A percentile compares a stretch with the other conserved stretches of the same genome.
Evolutionary conservation across 1,140 invertebrate species (phyloP).

Genomic region (Caerostris extrusa): DNA sequence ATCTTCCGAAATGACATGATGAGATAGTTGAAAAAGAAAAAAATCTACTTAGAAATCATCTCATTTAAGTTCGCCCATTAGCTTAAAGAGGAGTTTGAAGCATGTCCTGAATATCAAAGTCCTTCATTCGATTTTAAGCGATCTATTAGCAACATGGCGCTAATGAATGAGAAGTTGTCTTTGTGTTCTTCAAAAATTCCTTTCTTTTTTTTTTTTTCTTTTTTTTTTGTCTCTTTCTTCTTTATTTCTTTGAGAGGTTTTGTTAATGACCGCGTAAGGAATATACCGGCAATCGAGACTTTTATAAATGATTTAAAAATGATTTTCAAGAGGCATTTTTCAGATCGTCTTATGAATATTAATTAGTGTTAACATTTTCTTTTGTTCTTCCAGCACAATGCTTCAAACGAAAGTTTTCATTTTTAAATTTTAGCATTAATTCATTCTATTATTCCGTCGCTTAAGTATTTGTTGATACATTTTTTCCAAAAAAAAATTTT

Average conservation of each 20-base stretch:
- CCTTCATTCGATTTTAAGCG: conserved; percentile 61
- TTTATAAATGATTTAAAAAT: conserved; percentile 51
- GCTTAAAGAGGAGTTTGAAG: conserved; percentile 30
- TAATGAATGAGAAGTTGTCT: conserved; percentile 39
- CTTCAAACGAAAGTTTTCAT: conserved; percentile 21
- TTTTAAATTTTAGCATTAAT: background rate
- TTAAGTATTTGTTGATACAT: conserved; percentile 17
- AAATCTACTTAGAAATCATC: conserved; percentile 57
- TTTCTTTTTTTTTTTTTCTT: background rate
- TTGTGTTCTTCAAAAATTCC: conserved; percentile 5
- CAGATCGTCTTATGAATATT: conserved; percentile 45
- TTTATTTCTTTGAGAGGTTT: conserved; percentile 44
- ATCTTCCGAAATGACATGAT: conserved; percentile 42
- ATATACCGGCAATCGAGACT: conserved; percentile 24
- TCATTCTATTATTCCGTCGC: background rate
- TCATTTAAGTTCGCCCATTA: conserved; percentile 48
- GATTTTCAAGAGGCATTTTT: conserved; percentile 39
- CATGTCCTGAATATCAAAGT: conserved; percentile 51
- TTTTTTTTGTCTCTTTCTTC: background rate
- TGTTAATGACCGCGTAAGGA: conserved; percentile 41
- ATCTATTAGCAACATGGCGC: conserved; percentile 50
- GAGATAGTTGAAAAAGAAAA: background rate
- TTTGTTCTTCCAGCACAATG: conserved; percentile 36
- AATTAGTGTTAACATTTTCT: conserved; percentile 44
- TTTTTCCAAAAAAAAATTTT: background rate